Conservation (phyloP, 1,140 invertebrate species). For the Gryon sp. region DNA sequence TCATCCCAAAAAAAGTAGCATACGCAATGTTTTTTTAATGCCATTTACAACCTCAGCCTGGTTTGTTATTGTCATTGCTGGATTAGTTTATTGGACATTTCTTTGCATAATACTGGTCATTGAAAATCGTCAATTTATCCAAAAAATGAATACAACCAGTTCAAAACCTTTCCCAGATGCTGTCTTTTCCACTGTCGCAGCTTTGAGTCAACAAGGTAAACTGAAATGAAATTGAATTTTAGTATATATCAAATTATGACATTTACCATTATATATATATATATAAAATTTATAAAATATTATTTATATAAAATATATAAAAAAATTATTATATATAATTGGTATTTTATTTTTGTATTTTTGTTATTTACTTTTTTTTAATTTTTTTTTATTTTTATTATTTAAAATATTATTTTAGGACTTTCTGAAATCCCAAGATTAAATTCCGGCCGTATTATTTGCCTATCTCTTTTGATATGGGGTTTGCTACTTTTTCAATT, state of each 20-base stretch:
- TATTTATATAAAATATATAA: no score
- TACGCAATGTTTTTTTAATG: slow-evolving; percentile 79
- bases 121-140: slow-evolving; percentile 18
- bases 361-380: no score
- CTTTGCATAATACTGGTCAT: slow-evolving; percentile 52
- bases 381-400: no score
- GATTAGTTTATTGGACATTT: slow-evolving; percentile 43
- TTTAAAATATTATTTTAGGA: slow-evolving; percentile 77
- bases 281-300: no score
- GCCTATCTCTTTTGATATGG: slow-evolving; percentile 83
- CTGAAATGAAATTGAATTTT: no score
- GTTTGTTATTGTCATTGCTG: slow-evolving; percentile 6
- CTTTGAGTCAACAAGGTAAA: slow-evolving; percentile 80
- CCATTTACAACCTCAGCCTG: slow-evolving; percentile 64
- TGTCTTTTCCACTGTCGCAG: slow-evolving; percentile 73
- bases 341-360: not conserved
- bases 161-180: slow-evolving; percentile 61
- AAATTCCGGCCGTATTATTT: slow-evolving; percentile 81
- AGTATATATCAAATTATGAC: no score
- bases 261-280: no score
- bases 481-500: slow-evolving; percentile 84
- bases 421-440: slow-evolving; percentile 77
- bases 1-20: slow-evolving; percentile 82
- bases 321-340: no score
- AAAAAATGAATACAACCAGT: slow-evolving; percentile 5